phyloP scores from a whole-genome alignment of 2,113 vertebrate genomes.

The Toxotes chatareus region DNA sequence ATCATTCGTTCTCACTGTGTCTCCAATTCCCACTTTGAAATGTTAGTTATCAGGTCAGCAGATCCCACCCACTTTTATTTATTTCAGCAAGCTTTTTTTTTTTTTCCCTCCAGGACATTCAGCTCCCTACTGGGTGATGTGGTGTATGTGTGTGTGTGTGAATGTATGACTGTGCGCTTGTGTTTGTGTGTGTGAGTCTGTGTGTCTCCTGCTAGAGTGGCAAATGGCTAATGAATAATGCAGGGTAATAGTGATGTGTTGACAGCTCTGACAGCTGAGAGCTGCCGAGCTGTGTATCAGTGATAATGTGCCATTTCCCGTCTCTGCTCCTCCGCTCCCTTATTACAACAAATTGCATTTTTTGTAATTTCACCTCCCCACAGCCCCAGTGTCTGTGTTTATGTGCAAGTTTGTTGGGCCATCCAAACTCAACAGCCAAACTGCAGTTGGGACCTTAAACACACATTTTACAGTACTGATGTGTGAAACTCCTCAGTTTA shows the following conservation, averaged over 20 bases:
- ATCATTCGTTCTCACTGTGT: neutral
- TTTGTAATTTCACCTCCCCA: slow-evolving; percentile 57
- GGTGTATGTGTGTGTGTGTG: slow-evolving; percentile 29
- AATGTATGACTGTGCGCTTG: neutral
- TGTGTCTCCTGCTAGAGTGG: slow-evolving; percentile 58
- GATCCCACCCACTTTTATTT: slow-evolving; percentile 54
- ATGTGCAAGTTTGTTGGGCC: slow-evolving; percentile 24
- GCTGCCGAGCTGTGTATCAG: slow-evolving; percentile 76
- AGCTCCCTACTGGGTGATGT: slow-evolving; percentile 31
- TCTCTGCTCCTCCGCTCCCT: slow-evolving; percentile 78
- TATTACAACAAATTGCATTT: slow-evolving; percentile 76
- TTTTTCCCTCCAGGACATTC: slow-evolving; percentile 58
- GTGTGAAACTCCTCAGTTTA: neutral
- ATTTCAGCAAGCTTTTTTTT: slow-evolving; percentile 38
- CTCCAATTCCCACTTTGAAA: slow-evolving; percentile 42
- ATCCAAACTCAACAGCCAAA: slow-evolving; percentile 23
- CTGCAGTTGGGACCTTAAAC: neutral
- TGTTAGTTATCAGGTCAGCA: slow-evolving; percentile 54
- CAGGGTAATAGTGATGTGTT: slow-evolving; percentile 83
- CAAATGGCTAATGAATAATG: slow-evolving; percentile 87
- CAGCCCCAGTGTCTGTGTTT: slow-evolving; percentile 14
- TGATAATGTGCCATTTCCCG: slow-evolving; percentile 81
- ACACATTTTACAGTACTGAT: slow-evolving; percentile 8
- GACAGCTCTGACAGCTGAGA: slow-evolving; percentile 85
- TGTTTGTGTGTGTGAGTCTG: slow-evolving; percentile 24